Base-by-base conservation (phyloP, 2,888 invertebrate species). In the Lissocephala sabroskyi region DNA sequence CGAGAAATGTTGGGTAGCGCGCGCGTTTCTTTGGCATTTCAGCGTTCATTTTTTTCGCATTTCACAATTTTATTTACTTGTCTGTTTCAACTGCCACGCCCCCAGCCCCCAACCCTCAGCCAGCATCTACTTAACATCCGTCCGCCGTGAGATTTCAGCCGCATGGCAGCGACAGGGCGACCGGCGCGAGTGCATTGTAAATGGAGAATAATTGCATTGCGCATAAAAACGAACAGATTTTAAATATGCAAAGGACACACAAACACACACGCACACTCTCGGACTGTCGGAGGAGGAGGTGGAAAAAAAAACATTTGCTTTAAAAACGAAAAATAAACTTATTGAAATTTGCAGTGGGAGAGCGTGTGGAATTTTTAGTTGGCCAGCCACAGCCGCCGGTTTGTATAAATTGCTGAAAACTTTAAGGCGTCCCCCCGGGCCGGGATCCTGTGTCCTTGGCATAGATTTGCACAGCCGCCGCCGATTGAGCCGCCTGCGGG, bases 21-120 rank as follows among this genome's bases (percentile, higher is more conserved):
- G n/a, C n/a, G 73, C 76, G 76, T 75, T 71, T 71, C 76, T 75
- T 75, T 74, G 63, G 73, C 62, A 67, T 73, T 65, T 76, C 64
- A 60, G 62, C 65, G 68, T 66, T 58, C 39, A 62, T 33, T 33
- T 44, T 37, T 41, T 51, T 41, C 41, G 41, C 42, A 35, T 47
- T 63, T 65, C 62, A 47, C 51, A 55, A 62, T 70, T 70, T 74
- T 70, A 66, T 74, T 70, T 59, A 62, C 62, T 66, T 66, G 67
- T 64, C 56, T 56, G 41, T 33, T 9, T 23, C 50, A 23, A 1
- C 16, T 5, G n/a, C 1, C 14, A 6, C 17, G 2, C 6, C 9
- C 18, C 7, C 26, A 26, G 26, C 26, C 36, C 36, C 10, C 14
- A n/a, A 51, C 29, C 55, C 33, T 43, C 41, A 26, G 45, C 41